Conservation (phyloP, 2,113 vertebrate genomes). For the Thalassarche chlororhynchos region DNA sequence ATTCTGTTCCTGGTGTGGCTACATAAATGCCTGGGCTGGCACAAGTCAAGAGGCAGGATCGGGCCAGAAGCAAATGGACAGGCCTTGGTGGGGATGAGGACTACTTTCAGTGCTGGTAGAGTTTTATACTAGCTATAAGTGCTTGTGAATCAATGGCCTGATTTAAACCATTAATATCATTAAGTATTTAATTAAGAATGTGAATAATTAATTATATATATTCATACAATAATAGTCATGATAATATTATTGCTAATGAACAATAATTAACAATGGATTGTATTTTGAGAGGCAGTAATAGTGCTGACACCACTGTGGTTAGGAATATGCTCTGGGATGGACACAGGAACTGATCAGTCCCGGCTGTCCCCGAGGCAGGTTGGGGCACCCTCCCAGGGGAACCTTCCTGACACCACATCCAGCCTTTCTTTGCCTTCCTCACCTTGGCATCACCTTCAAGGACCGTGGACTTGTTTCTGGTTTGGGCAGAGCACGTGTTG, state of each 20-base stretch:
- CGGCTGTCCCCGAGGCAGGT: not conserved
- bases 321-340: not conserved
- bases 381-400: not conserved
- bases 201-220: conserved; percentile 30
- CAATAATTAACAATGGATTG: not conserved
- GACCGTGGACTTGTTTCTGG: not conserved
- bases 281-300: not conserved
- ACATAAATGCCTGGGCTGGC: not conserved
- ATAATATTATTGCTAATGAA: conserved; percentile 34
- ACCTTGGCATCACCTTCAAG: not conserved
- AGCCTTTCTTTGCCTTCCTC: not conserved
- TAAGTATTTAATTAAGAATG: conserved; percentile 43
- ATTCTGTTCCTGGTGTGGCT: not conserved
- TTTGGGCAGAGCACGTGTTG: not conserved
- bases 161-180: not conserved
- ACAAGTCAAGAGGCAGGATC: not conserved
- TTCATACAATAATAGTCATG: not conserved
- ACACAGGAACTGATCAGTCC: fast-evolving
- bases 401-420: not conserved
- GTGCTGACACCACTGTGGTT: not conserved
- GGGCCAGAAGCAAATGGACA: not conserved
- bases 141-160: not conserved
- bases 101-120: not conserved
- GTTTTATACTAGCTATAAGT: not conserved
- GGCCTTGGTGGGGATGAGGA: not conserved